Base-by-base conservation (phyloP, 2,113 vertebrate species). In the Spheniscus mendiculus region DNA sequence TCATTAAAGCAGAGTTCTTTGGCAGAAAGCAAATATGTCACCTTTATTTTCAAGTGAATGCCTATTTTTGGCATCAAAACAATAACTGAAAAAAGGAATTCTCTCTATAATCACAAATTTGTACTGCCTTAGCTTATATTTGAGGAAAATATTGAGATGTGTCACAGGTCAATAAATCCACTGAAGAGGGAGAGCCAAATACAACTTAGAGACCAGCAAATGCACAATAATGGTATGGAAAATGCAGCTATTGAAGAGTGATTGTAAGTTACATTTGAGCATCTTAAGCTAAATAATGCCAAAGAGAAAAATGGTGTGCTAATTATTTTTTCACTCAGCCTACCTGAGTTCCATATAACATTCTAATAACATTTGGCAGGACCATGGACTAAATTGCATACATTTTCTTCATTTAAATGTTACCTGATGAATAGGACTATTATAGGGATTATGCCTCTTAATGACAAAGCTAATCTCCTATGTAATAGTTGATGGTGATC, bases 401-500 rank as follows among this genome's bases (percentile, higher is more conserved):
- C 59, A 87, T 93, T 96, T 97, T 94, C 90, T 93, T 96, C 84
- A 92, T 93, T 96, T 95, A 97, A 97, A 97, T 85, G 49, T 61
- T 95, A 84, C 97, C 96, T 95, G 96, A 97, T 95, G 96, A 98
- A 97, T 82, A 95, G 89, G 82, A 97, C 90, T 86, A 94, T 94
- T 96, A 95, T 55, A 80, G 34, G 96, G 96, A 98, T 97, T 97
- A 97, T 88, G 77, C 69, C 72, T 93, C 93, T 91, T 97, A 97
- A 97, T 97, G 95, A 95, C 83, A 93, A 94, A 78, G 56, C 83
- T 98, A 97, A 98, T 97, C 96, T 98, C 96, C 97, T 94, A 15
- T 97, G 92, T 97, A 97, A 96, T 76, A 63, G 55, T 32, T 89
- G 91, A 81, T 82, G 81, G 89, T 96, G 97, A 95, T 97, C 90